These are phyloP conservation scores for Hylomyscus alleni DNA, from an alignment of 2,797 vertebrate genomes.

Conservation along the genomic window DNA sequence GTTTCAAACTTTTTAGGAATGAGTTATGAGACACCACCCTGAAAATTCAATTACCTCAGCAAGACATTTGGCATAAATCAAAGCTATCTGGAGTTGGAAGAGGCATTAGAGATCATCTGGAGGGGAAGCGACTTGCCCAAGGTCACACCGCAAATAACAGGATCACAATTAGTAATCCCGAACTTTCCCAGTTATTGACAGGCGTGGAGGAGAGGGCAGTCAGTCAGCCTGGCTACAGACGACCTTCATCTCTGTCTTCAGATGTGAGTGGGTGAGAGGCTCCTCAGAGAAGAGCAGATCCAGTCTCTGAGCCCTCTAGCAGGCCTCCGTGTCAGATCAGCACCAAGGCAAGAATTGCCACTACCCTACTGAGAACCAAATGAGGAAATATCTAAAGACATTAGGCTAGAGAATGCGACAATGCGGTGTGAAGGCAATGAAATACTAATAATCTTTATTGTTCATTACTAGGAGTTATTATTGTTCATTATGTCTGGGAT, in stretches of 20 bases:
- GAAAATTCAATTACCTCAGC: constrained; percentile 83
- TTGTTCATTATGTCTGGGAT: constrained; percentile 1
- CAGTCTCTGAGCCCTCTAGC: not conserved
- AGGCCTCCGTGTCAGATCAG: not conserved
- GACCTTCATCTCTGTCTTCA: not conserved
- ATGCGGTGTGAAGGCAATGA: not conserved
- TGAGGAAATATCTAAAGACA: constrained; percentile 42
- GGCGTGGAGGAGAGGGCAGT: not conserved
- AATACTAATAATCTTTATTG: constrained; percentile 22
- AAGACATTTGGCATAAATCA: constrained; percentile 80
- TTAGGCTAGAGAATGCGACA: not conserved
- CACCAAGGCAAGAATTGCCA: not conserved
- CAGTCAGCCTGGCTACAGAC: not conserved
- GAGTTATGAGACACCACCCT: constrained; percentile 76
- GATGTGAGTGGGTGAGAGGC: not conserved
- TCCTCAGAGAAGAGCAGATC: not conserved
- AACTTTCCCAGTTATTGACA: not conserved
- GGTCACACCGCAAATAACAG: constrained; percentile 47
- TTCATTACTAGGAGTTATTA: constrained; percentile 53
- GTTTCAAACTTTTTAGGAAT: constrained; percentile 82
- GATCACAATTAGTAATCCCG: not conserved
- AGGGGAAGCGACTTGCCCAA: constrained; percentile 74
- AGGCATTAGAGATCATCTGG: not conserved
- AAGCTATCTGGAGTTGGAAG: constrained; percentile 70
- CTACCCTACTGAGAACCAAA: not conserved